Conservation (phyloP, 2,113 vertebrate genomes). For the Amblyornis subalaris region DNA sequence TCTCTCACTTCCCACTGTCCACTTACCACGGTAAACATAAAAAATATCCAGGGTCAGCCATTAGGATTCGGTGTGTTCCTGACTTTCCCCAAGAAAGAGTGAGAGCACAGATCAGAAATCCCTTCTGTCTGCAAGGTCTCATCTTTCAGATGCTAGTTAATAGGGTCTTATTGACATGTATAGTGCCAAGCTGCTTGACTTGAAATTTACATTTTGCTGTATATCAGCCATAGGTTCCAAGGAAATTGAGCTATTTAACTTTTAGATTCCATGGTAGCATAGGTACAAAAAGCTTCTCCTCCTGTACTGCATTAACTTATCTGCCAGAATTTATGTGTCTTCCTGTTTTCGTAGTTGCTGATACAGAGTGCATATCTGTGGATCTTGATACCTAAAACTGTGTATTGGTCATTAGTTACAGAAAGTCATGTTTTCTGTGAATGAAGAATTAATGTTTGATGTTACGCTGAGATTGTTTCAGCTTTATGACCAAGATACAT, state of each 20-base stretch:
- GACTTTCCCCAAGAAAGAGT: neutral
- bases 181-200: neutral
- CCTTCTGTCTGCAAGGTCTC: neutral
- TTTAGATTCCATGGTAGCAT: neutral
- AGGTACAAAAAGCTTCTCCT: neutral
- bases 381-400: neutral
- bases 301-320: neutral
- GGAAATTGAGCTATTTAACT: neutral
- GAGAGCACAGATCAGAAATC: neutral
- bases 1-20: neutral
- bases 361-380: neutral
- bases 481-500: neutral
- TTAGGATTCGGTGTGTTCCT: neutral
- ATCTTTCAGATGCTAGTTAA: neutral
- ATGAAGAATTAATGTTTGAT: neutral
- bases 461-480: neutral
- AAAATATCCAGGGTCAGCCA: neutral
- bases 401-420: neutral
- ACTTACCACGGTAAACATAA: neutral
- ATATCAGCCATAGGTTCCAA: neutral
- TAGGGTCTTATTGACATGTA: neutral
- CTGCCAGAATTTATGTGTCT: neutral
- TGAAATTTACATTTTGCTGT: neutral
- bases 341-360: neutral
- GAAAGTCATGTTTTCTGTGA: neutral